Conservation (phyloP, 53 echinoderm and acorn worm genomes). For the Antedon mediterranea region DNA sequence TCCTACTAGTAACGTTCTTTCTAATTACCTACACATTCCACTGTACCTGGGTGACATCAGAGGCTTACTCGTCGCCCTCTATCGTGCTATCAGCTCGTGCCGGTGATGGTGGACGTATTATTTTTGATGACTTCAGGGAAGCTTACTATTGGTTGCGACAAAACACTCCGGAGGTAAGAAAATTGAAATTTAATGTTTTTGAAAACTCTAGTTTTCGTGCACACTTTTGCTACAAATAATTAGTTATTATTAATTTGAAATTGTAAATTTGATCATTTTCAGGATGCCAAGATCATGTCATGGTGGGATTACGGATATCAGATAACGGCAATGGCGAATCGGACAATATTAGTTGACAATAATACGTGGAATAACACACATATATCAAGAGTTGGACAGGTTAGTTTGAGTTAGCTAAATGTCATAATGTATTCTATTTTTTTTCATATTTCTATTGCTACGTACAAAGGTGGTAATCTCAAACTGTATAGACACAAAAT, state of each 20-base stretch:
- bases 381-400: conserved; percentile 98
- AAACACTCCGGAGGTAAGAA: conserved; percentile 83
- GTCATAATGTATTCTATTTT: no score
- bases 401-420: no score
- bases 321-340: conserved; percentile 99
- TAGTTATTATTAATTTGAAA: no score
- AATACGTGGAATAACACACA: conserved; percentile 99
- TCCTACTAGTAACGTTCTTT: conserved; percentile 80
- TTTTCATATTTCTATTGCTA: no score
- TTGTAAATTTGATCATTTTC: conserved; percentile 15
- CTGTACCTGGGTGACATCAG: conserved; percentile 96
- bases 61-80: conserved; percentile 82
- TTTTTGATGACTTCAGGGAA: conserved; percentile 99
- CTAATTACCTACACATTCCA: conserved; percentile 99
- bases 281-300: conserved; percentile 98
- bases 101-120: conserved; percentile 85
- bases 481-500: no score
- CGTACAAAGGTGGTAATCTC: no score
- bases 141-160: conserved; percentile 99
- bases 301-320: conserved; percentile 99
- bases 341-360: conserved; percentile 98
- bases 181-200: no score
- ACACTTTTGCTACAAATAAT: no score
- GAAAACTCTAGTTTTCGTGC: no score
- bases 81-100: conserved; percentile 70